Conservation (phyloP, 2,797 vertebrate species). For the Artibeus lituratus region DNA sequence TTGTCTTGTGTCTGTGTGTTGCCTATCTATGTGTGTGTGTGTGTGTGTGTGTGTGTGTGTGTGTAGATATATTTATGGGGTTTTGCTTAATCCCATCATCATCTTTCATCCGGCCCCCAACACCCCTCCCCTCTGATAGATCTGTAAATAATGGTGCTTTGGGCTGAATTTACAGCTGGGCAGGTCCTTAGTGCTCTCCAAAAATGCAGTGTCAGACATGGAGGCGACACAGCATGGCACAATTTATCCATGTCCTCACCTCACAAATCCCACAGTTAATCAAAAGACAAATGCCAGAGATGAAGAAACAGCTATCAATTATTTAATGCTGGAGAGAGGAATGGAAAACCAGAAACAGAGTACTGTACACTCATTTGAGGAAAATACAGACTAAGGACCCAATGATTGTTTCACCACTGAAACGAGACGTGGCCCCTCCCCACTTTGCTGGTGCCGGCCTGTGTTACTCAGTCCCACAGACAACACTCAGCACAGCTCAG, state of each 20-base stretch:
- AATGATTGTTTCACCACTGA: constrained; percentile 6
- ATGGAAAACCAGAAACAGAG: constrained; percentile 51
- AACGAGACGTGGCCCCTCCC: background rate
- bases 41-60: background rate
- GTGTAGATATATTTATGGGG: background rate
- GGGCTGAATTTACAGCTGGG: background rate
- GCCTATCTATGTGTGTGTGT: background rate
- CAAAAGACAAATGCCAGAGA: constrained; percentile 44
- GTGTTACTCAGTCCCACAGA: background rate
- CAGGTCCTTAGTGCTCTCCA: background rate
- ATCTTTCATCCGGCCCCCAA: background rate
- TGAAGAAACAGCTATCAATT: constrained; percentile 62
- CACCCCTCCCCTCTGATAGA: background rate
- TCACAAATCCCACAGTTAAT: background rate
- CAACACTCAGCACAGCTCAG: constrained; percentile 1
- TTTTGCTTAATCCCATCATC: background rate
- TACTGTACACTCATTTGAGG: constrained; percentile 57
- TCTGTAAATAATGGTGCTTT: background rate
- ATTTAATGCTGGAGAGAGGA: constrained; percentile 69
- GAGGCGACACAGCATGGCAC: background rate
- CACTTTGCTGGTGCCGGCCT: background rate
- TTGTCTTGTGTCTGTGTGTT: too few species aligned
- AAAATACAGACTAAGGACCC: constrained; percentile 50
- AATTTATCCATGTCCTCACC: background rate
- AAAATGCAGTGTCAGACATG: background rate